Conservation (phyloP, 2,797 vertebrate genomes). For the Lagocephalus sceleratus region DNA sequence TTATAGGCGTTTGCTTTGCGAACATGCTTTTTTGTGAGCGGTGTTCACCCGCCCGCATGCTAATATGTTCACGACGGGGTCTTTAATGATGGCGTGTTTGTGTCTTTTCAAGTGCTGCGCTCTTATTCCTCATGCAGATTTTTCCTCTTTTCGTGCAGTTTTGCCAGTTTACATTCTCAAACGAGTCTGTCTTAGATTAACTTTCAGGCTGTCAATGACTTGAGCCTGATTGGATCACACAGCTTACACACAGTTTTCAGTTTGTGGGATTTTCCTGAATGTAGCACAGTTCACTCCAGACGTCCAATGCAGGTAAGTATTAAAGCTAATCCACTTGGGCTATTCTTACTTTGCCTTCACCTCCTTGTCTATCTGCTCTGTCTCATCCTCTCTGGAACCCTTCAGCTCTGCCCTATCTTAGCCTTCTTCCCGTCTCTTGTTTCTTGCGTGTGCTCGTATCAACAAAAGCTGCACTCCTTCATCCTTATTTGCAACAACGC, state of each 20-base stretch:
- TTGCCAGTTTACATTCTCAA: background rate
- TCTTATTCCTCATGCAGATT: background rate
- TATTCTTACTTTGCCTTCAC: conserved; percentile 65
- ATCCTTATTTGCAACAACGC: conserved; percentile 10
- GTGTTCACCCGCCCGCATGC: conserved; percentile 18
- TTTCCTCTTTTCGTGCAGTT: background rate
- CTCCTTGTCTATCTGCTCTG: conserved; percentile 5
- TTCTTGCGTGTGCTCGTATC: conserved; percentile 22
- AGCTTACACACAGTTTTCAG: conserved; percentile 7
- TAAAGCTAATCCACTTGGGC: conserved; percentile 61
- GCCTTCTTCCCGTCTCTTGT: background rate
- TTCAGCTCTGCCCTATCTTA: conserved; percentile 4
- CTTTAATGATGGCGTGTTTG: conserved; percentile 11
- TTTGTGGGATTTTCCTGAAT: conserved; percentile 7
- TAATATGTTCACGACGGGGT: conserved; percentile 19
- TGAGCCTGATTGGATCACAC: background rate
- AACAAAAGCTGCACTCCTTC: conserved; percentile 39
- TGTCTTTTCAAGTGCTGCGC: conserved; percentile 1
- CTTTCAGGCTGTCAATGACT: conserved; percentile 2
- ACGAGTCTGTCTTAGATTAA: background rate
- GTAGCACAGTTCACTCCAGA: conserved; percentile 8
- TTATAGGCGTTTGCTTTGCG: too few relatives aligned
- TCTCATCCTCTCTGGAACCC: background rate
- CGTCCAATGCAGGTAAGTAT: conserved; percentile 38
- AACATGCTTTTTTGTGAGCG: background rate